Evolutionary conservation across 2,888 invertebrate genomes (phyloP).

Genomic region (Morpho deidamia): DNA sequence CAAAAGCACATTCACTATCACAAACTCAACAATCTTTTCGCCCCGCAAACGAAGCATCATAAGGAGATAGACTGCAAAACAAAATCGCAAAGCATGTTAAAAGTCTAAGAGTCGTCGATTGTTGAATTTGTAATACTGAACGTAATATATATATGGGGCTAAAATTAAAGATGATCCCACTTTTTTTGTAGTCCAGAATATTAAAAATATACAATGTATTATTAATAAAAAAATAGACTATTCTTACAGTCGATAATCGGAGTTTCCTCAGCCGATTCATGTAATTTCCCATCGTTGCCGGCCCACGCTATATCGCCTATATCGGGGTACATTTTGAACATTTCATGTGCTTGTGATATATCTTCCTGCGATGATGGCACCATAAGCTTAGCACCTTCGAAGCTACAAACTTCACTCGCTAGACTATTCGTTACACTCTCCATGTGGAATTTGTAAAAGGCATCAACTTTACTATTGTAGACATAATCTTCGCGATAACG

Average conservation of each 20-base stretch:
- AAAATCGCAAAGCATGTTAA: no score
- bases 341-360: slow-evolving; percentile 39
- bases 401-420: slow-evolving; percentile 29
- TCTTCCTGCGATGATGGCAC: slow-evolving; percentile 33
- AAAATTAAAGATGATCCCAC: no score
- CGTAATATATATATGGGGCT: no score
- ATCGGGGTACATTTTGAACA: slow-evolving; percentile 53
- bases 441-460: slow-evolving; percentile 56
- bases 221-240: no score
- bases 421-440: slow-evolving; percentile 22
- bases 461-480: slow-evolving; percentile 43
- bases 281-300: slow-evolving; percentile 34
- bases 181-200: no score
- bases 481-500: slow-evolving; percentile 47
- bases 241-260: slow-evolving; percentile 35
- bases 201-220: background rate
- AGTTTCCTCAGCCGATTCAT: slow-evolving; percentile 30
- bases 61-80: no score
- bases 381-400: slow-evolving; percentile 46
- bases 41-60: no score
- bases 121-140: no score
- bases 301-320: slow-evolving; percentile 42
- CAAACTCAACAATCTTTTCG: no score
- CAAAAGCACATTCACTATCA: no score
- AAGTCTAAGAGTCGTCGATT: no score